Base-by-base conservation (phyloP, 2,797 vertebrate genomes). In the Sebastes nivosus region DNA sequence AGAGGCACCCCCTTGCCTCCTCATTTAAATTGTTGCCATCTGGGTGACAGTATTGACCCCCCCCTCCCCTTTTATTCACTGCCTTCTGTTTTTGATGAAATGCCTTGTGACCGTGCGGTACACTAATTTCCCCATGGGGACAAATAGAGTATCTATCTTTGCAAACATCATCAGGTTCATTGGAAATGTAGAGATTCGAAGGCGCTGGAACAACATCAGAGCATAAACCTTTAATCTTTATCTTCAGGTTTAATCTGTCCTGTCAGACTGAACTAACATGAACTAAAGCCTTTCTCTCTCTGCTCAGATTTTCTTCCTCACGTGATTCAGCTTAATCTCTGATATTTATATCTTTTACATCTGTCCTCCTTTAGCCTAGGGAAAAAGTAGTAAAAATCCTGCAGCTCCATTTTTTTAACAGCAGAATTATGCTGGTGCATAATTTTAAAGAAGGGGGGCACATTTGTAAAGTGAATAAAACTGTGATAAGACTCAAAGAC, bases 231-330 rank as follows among this genome's bases (percentile, higher is more conserved):
- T 65, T 80, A 34, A 73, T 75, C 71, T 83, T 70, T 54, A 50
- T 20, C 46, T n/a, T 27, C 61, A 67, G 38, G 38, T 8, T 42
- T 72, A 24, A 78, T 72, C 18, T 18, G 29, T 67, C 74, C 63
- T 66, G 64, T 81, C 72, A 83, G 66, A 22, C 71, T 75, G 32
- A 75, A 61, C 57, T 46, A 63, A 29, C 52, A 14, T 42, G 27
- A 46, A 20, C 34, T 25, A 14, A 30, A 65, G 76, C 25, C 6
- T 32, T 54, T 36, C 34, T 60, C 30, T 52, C 27, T 42, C 57
- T 30, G 29, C 14, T 36, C 8, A 9, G 12, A 18, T 36, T 22
- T 4, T 42, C 18, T 70, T 4, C 42, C 29, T 72, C 76, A 72
- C 5, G 16, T 60, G n/a, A 34, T 8, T 24, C 14, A 67, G 36